Evolutionary conservation across 2,797 vertebrate species (phyloP).

Genomic region (Salarias fasciatus): DNA sequence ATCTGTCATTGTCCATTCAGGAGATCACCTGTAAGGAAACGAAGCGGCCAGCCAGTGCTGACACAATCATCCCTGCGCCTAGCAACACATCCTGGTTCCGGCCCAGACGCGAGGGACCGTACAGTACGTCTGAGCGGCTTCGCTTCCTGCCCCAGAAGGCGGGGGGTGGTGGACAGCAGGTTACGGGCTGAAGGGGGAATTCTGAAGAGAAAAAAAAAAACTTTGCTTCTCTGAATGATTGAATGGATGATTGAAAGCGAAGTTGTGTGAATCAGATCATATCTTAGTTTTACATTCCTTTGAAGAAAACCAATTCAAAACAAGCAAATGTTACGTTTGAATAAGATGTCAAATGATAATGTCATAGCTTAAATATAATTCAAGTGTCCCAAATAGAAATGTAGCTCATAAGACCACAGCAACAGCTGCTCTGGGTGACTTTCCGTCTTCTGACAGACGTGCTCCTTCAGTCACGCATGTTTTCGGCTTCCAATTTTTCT

Average conservation of each 20-base stretch:
- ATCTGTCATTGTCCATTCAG: conserved; percentile 85
- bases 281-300: conserved; percentile 8
- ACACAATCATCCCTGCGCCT: conserved; percentile 82
- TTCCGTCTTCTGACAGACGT: background rate
- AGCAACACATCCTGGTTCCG: conserved; percentile 85
- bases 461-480: conserved; percentile 50
- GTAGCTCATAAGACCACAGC: background rate
- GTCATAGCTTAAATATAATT: background rate
- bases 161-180: conserved; percentile 50
- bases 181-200: conserved; percentile 71
- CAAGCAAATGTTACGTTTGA: background rate
- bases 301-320: conserved; percentile 17
- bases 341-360: background rate
- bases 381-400: conserved; percentile 6
- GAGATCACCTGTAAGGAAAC: conserved; percentile 86
- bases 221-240: conserved; percentile 42
- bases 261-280: conserved; percentile 22
- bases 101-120: conserved; percentile 81
- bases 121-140: conserved; percentile 77
- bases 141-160: conserved; percentile 74
- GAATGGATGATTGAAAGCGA: conserved; percentile 37
- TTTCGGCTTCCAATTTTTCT: conserved; percentile 66
- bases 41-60: conserved; percentile 81
- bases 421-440: conserved; percentile 11
- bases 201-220: conserved; percentile 59